Percentiles rank a stretch among this genome's conserved stretches.
These are phyloP conservation scores for Plectrocnemia conspersa DNA, from an alignment of 1,140 invertebrate genomes.

Conservation along the genomic window DNA sequence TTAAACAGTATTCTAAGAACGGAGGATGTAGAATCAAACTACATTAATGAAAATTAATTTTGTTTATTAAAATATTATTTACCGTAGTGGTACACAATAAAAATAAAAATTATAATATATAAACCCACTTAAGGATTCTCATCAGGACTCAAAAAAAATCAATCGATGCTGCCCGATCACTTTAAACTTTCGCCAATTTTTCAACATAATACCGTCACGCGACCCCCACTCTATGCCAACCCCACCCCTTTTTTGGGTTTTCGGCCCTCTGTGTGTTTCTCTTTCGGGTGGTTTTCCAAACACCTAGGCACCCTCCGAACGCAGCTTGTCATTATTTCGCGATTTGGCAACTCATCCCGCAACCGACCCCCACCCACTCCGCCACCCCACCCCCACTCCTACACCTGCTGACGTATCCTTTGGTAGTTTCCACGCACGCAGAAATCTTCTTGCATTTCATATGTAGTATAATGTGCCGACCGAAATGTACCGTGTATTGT, in stretches of 20 bases:
- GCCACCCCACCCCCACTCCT: too few species aligned
- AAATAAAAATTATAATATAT: too few species aligned
- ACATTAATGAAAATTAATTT: too few species aligned
- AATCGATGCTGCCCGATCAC: constrained; percentile 30
- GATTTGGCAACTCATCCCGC: constrained; percentile 36
- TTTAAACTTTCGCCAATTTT: constrained; percentile 31
- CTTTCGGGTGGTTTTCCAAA: neutral
- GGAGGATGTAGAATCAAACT: too few species aligned
- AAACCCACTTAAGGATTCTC: too few species aligned
- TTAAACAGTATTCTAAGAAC: too few species aligned
- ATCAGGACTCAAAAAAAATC: too few species aligned
- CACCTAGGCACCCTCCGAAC: neutral
- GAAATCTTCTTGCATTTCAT: constrained; percentile 11
- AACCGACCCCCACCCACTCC: constrained; percentile 2
- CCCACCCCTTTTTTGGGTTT: constrained; percentile 16
- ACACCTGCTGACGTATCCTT: constrained; percentile 20
- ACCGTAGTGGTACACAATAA: too few species aligned
- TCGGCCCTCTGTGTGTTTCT: neutral
- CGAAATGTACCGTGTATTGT: too few species aligned
- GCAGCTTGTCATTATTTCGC: constrained; percentile 33
- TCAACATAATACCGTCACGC: constrained; percentile 28
- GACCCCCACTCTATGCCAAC: constrained; percentile 4
- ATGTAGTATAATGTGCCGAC: constrained; percentile 3
- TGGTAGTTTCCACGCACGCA: constrained; percentile 7
- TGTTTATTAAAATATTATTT: too few species aligned